Conservation (phyloP, 1,140 invertebrate species). For the Alviniconcha marisindica region DNA sequence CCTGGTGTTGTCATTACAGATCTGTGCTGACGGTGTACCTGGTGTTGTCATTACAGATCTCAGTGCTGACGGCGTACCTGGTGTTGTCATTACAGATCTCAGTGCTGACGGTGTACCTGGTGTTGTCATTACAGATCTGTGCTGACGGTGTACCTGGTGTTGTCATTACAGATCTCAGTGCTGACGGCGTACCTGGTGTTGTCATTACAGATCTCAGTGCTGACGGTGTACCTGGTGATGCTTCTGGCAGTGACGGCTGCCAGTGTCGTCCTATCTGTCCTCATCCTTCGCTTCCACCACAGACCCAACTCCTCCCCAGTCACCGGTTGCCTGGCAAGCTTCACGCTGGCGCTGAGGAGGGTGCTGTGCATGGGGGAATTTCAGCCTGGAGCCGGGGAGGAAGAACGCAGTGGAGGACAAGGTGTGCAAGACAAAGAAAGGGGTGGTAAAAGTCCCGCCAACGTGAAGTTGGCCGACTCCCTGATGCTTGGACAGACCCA, state of each 20-base stretch:
- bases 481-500: not conserved
- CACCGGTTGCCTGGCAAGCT: not conserved
- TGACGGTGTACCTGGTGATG: slow-evolving; percentile 37
- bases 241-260: slow-evolving; percentile 21
- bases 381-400: not conserved
- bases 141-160: too few relatives aligned
- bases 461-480: not conserved
- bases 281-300: slow-evolving; percentile 30
- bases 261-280: slow-evolving; percentile 18
- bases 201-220: slow-evolving; percentile 32
- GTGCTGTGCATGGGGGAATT: not conserved
- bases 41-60: too few relatives aligned
- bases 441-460: not conserved
- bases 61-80: too few relatives aligned
- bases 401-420: not conserved
- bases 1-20: too few relatives aligned
- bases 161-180: too few relatives aligned
- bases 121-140: too few relatives aligned
- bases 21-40: too few relatives aligned
- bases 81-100: too few relatives aligned
- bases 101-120: too few relatives aligned
- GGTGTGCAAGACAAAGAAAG: too few relatives aligned
- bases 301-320: not conserved
- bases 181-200: too few relatives aligned
- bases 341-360: not conserved